These are phyloP conservation scores for Zosterops borbonicus DNA, from an alignment of 2,113 vertebrate genomes.

Conservation along the genomic window DNA sequence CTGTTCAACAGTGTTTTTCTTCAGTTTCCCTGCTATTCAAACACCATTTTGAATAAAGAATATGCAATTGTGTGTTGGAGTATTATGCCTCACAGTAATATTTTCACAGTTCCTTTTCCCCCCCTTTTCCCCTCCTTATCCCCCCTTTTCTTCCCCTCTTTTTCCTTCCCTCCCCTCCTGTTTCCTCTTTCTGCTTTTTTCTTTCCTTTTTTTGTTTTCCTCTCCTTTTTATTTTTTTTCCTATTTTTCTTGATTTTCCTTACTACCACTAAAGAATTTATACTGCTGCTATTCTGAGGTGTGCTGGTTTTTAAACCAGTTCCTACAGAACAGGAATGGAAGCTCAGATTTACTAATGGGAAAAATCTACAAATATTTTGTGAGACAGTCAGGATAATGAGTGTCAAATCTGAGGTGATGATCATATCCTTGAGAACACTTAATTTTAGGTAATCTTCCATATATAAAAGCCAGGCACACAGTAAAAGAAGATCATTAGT, in stretches of 20 bases:
- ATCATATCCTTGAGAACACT: not conserved
- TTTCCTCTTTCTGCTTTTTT: not conserved
- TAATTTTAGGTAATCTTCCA: not conserved
- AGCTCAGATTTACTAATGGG: not conserved
- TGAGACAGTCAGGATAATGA: not conserved
- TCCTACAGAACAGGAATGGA: not conserved
- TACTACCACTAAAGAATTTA: not conserved
- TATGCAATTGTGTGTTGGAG: not conserved
- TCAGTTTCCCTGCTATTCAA: not conserved
- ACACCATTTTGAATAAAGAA: not conserved
- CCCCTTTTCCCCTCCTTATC: too few relatives aligned
- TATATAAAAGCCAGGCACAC: not conserved
- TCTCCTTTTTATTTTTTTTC: not conserved
- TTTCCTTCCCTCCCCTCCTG: fast-evolving
- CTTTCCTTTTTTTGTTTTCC: fast-evolving
- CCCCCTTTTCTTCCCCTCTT: too few relatives aligned
- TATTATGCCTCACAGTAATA: not conserved
- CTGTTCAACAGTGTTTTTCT: not conserved
- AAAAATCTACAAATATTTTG: not conserved
- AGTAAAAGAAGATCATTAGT: not conserved
- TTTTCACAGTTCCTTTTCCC: not conserved
- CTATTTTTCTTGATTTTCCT: not conserved
- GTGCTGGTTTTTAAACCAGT: not conserved
- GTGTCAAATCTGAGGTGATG: not conserved
- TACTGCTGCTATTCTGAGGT: not conserved